These are phyloP conservation scores for Periophthalmus modestus DNA, from an alignment of 2,113 vertebrate species.

Conservation along the genomic window DNA sequence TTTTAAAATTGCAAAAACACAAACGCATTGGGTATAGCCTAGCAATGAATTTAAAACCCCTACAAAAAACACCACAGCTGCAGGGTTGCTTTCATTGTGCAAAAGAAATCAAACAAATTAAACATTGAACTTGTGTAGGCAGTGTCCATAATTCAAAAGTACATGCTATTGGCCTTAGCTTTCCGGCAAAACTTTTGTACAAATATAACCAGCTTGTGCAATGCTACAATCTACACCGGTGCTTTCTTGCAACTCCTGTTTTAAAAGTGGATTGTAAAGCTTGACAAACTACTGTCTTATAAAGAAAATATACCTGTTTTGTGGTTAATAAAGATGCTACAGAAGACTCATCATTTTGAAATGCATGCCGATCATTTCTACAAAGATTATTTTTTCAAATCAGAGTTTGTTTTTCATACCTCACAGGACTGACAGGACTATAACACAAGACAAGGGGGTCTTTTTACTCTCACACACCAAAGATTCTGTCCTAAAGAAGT, in stretches of 20 bases:
- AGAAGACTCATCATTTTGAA: not conserved
- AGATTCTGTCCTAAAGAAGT: too few relatives aligned
- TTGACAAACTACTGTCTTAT: too few relatives aligned
- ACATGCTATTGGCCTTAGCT: not conserved
- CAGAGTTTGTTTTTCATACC: too few relatives aligned
- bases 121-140: too few relatives aligned
- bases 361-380: not conserved
- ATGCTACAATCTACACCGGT: too few relatives aligned
- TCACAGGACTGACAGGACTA: too few relatives aligned
- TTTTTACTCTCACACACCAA: too few relatives aligned
- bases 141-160: not conserved
- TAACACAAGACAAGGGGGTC: too few relatives aligned
- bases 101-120: not conserved
- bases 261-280: too few relatives aligned
- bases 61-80: not conserved
- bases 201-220: not conserved
- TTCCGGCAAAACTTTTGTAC: not conserved
- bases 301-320: too few relatives aligned
- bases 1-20: not conserved
- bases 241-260: too few relatives aligned
- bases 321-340: not conserved
- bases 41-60: not conserved
- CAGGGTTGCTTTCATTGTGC: not conserved
- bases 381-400: too few relatives aligned
- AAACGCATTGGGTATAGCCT: not conserved